Evolutionary conservation across 1,140 invertebrate species (phyloP), one percentile per base, ranked within the genome.

Genomic region (Globodera rostochiensis): DNA sequence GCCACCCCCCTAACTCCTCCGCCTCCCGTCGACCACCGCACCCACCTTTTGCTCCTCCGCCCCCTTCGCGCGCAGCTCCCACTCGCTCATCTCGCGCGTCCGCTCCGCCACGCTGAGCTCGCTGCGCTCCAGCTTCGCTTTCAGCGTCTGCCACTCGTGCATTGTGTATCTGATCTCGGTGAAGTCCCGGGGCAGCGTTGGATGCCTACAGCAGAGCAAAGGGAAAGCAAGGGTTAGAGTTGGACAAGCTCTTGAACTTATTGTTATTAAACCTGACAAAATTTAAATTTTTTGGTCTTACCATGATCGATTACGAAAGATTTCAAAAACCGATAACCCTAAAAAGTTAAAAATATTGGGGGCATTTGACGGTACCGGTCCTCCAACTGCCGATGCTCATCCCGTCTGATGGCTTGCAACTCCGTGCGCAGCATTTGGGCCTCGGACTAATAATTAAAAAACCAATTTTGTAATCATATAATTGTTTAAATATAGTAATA

Each of bases 121-220:
- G 15, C 81, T 84, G 25, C 80, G 83, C 71, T 86, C 85, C 84
- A 86, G 73, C 46, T 86, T 86, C 36, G 78, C 86, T 60, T 85
- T 84, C 57, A 87, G 21, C 13, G 85, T 87, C 57, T 87, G 84
- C 15, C 77, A 49, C 67, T 86, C 85, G 47, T 82, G 79, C 19
- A 77, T 36, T 64, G 70, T 82, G 57, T 64, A n/a, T 53, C 36
- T 64, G 21, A 84, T 64, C 49, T 84, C 84, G 11, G 83, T 84
- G 47, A 77, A 84, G 49, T 84, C 84, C n/a, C 84, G 78, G 13
- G 82, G 76, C 5, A 45, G 46, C 9, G 50, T 76, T n/a, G 25
- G 70, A n/a, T 25, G 50, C 57, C 21, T 64, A n/a, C 70, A n/a
- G 47, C 36, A 71, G 15, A 25, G 46, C 15, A 21, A 36, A 21